A percentile compares a stretch with the other conserved stretches of the same genome.
These are phyloP conservation scores for Montipora capitata DNA, from an alignment of 92 coral and sea anemone genomes.

Conservation along the genomic window DNA sequence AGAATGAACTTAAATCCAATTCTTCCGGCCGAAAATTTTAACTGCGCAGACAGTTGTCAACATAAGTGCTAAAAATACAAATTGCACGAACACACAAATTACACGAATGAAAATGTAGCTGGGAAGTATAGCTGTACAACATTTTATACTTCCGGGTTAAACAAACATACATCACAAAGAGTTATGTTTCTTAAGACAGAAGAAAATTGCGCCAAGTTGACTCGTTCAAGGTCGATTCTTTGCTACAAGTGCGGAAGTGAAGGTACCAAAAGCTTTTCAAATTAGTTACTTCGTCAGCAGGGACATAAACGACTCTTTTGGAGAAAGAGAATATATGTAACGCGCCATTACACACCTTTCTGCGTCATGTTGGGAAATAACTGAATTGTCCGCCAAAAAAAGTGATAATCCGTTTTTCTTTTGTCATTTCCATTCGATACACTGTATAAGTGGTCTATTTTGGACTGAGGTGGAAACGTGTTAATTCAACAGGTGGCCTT, in stretches of 20 bases:
- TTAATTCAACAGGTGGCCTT: constrained; percentile 38
- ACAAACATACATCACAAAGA: too few relatives aligned
- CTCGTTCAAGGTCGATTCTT: neutral
- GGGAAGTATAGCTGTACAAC: too few relatives aligned
- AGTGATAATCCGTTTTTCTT: neutral
- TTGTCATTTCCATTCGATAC: constrained; percentile 25
- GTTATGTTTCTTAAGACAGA: too few relatives aligned
- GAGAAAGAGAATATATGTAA: too few relatives aligned
- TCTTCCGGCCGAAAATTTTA: too few relatives aligned
- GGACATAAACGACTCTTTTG: neutral
- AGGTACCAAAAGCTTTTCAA: neutral
- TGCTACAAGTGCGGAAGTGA: neutral
- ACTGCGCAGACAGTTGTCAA: neutral
- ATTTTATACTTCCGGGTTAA: too few relatives aligned
- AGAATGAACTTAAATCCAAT: neutral
- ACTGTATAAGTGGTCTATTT: constrained; percentile 7
- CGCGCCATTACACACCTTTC: constrained; percentile 30
- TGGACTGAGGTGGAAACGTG: constrained; percentile 21
- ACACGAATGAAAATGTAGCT: too few relatives aligned
- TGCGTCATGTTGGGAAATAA: constrained; percentile 20
- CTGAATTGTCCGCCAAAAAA: neutral
- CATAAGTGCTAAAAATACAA: neutral
- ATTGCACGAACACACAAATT: too few relatives aligned
- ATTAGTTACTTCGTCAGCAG: neutral
- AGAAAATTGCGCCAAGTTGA: neutral